phyloP scores from a whole-genome alignment of 2,888 invertebrate genomes.

The Erebia aethiops region DNA sequence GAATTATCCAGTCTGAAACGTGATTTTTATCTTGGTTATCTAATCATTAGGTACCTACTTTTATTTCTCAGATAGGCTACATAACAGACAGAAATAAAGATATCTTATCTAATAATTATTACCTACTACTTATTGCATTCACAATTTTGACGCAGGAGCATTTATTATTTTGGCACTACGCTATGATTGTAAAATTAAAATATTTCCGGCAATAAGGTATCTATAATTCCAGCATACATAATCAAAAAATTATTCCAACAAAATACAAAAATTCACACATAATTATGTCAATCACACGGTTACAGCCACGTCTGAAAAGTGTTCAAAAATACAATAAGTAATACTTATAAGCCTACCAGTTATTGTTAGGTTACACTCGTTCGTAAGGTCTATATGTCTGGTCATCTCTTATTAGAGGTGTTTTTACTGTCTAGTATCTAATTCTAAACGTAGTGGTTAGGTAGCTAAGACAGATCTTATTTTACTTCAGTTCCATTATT shows the following conservation, averaged over 20 bases:
- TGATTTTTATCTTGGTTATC: constrained; percentile 11
- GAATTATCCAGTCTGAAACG: constrained; percentile 1
- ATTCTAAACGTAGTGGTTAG: background rate
- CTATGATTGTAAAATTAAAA: too few species aligned
- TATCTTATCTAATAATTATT: background rate
- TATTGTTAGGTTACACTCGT: background rate
- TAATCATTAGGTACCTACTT: background rate
- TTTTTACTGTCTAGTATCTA: background rate
- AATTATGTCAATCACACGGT: too few species aligned
- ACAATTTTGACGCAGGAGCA: background rate
- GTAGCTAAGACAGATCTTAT: too few species aligned
- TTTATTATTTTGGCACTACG: too few species aligned
- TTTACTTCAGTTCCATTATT: too few species aligned
- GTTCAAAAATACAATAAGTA: too few species aligned
- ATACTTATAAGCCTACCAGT: background rate
- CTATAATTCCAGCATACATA: too few species aligned
- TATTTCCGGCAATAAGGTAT: too few species aligned
- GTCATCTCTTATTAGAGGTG: background rate
- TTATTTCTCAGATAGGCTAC: constrained; percentile 1
- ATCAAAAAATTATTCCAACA: too few species aligned
- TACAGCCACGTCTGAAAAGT: too few species aligned
- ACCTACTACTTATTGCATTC: background rate
- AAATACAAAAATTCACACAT: too few species aligned
- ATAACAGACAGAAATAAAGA: constrained; percentile 7
- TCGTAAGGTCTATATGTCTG: background rate